Evolutionary conservation across 2,888 invertebrate species (phyloP), one percentile per base, ranked within the genome.

Genomic region (Galerucella pusilla): DNA sequence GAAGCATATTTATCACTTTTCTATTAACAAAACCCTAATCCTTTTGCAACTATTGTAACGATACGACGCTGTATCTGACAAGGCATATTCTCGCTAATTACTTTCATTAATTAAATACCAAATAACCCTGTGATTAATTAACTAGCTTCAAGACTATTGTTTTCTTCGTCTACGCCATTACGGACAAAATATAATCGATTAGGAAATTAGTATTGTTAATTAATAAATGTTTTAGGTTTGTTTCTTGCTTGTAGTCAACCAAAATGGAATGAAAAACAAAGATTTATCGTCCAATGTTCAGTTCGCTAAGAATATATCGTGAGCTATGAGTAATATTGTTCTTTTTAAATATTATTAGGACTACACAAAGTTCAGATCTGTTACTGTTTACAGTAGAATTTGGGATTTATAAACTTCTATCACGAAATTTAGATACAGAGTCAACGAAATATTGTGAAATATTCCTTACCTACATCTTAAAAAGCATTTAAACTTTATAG

Each of bases 71-170:
- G 72, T 77, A 78, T 78, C 82, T 84, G 84, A 84, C 84, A 80
- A 74, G 79, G 84, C 84, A 81, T 79, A 81, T 84, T 84, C 82
- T 80, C 81, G 77, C 81, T 84, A 83, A 84, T 83, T 84, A 83
- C 81, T 80, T 83, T 78, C 76, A 79, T 81, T 84, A 84, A 84
- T 84, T 83, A 84, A 82, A 84, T 81, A 81, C 76, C 75, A 79
- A 81, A 80, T 78, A 79, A 82, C 79, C 78, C 79, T 66, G 73
- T 81, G 81, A 82, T 82, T 81, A 82, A 82, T 82, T 81, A 79
- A 78, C 75, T 70, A 71, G 73, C 71, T 69, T 42, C 14, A 14
- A 42, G 42, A 42, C 74, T 75, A 77, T 79, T 76, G 71, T 79
- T 75, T 75, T 71, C 64, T 71, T 63, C 63, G 64, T 61, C 42